These are phyloP conservation scores for Morphnarchus princeps DNA, from an alignment of 2,113 vertebrate species.

Conservation along the genomic window DNA sequence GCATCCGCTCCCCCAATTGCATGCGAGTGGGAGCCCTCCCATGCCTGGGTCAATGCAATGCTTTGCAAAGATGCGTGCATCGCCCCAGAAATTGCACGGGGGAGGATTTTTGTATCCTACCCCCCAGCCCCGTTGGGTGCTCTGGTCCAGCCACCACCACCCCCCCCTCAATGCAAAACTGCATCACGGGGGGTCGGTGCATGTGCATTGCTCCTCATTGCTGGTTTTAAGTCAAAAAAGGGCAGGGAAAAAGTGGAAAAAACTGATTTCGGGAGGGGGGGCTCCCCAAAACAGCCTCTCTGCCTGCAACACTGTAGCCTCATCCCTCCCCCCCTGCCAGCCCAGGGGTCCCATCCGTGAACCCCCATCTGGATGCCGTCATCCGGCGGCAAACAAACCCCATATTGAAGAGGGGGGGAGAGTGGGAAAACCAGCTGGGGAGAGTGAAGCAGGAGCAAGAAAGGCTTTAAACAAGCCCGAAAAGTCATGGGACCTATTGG, in stretches of 20 bases:
- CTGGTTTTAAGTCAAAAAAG: background rate
- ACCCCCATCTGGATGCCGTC: accelerated
- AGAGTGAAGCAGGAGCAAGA: background rate
- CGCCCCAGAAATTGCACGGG: background rate
- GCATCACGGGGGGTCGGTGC: background rate
- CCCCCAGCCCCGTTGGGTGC: background rate
- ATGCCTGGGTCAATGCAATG: accelerated
- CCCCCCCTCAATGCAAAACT: background rate
- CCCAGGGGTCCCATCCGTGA: accelerated
- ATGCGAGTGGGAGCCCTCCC: background rate
- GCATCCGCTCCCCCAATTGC: background rate
- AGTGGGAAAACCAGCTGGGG: slow-evolving; percentile 7
- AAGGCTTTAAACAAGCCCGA: slow-evolving; percentile 25
- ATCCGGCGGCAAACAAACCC: background rate
- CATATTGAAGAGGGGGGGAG: background rate
- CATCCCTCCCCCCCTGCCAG: no score
- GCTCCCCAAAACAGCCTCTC: background rate
- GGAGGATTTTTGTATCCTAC: background rate
- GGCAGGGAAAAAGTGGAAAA: background rate
- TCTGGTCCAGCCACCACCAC: background rate
- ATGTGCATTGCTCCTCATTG: background rate
- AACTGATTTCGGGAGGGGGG: no score
- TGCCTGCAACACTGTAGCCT: background rate
- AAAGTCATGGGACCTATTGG: slow-evolving; percentile 59
- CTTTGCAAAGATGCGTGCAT: background rate